Conservation (phyloP, 2,797 vertebrate genomes). For the Sus cebifrons region DNA sequence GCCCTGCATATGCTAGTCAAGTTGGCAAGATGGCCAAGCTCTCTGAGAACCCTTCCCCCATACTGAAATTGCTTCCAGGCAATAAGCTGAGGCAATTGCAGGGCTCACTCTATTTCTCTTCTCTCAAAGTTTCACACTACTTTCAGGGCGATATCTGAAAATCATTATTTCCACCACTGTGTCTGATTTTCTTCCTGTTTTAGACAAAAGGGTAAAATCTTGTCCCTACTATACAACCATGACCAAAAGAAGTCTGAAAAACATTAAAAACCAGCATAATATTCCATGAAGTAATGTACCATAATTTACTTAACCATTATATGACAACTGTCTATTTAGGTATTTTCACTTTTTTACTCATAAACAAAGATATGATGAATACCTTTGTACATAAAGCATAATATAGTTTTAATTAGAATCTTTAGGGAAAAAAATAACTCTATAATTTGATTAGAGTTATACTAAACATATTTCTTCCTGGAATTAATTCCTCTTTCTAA, state of each 20-base stretch:
- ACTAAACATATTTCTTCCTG: conserved; percentile 42
- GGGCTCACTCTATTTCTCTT: neutral
- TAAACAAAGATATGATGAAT: conserved; percentile 35
- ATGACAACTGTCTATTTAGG: conserved; percentile 27
- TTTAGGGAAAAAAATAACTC: neutral
- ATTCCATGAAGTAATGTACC: neutral
- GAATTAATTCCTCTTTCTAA: conserved; percentile 51
- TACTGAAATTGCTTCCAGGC: neutral
- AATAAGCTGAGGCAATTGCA: neutral
- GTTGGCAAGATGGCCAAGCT: neutral
- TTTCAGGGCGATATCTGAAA: neutral
- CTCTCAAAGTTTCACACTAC: neutral
- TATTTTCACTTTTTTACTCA: conserved; percentile 56
- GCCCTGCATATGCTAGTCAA: neutral
- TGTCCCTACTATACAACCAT: neutral
- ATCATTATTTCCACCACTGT: neutral
- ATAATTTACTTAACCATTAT: conserved; percentile 42
- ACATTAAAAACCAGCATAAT: conserved; percentile 11
- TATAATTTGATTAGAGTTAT: conserved; percentile 38
- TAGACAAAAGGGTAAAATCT: neutral
- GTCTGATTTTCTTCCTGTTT: conserved; percentile 37
- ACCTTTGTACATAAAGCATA: conserved; percentile 18
- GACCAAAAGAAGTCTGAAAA: neutral
- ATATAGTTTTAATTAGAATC: conserved; percentile 66
- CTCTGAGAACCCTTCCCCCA: neutral